These are phyloP conservation scores for Scleropages formosus DNA, from an alignment of 2,797 vertebrate species.

Conservation along the genomic window DNA sequence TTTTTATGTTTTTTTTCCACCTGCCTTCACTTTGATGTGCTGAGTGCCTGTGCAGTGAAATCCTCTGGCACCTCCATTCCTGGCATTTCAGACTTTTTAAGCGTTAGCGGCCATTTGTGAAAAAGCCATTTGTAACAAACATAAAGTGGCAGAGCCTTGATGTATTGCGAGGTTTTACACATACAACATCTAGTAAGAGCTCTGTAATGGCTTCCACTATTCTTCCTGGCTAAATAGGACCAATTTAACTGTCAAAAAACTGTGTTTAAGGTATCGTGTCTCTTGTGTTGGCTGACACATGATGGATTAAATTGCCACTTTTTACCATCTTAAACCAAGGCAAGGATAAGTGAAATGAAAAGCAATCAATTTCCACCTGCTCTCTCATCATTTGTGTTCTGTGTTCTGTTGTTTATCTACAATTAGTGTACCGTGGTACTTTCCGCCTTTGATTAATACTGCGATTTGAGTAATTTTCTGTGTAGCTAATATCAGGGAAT, in stretches of 20 bases:
- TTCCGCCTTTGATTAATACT: slow-evolving; percentile 33
- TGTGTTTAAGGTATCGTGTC: slow-evolving; percentile 60
- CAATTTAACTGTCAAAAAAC: slow-evolving; percentile 56
- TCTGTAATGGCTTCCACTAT: slow-evolving; percentile 56
- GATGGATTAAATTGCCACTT: slow-evolving; percentile 51
- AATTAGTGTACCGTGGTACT: slow-evolving; percentile 14
- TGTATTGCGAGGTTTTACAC: slow-evolving; percentile 51
- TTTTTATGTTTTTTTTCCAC: slow-evolving; percentile 7
- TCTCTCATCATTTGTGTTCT: slow-evolving; percentile 19
- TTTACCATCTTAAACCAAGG: slow-evolving; percentile 42
- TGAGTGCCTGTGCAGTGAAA: slow-evolving; percentile 29
- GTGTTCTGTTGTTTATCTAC: neutral
- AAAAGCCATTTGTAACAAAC: slow-evolving; percentile 56
- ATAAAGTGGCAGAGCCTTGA: slow-evolving; percentile 53
- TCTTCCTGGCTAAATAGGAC: slow-evolving; percentile 53
- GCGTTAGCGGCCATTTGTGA: slow-evolving; percentile 45
- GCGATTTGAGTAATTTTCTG: slow-evolving; percentile 35
- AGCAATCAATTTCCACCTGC: slow-evolving; percentile 39
- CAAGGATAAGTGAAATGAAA: slow-evolving; percentile 41
- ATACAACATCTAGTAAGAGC: slow-evolving; percentile 57
- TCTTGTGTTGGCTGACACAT: slow-evolving; percentile 46
- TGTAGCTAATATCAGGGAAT: neutral
- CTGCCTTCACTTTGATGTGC: slow-evolving; percentile 4
- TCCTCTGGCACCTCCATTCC: slow-evolving; percentile 29
- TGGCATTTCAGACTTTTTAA: slow-evolving; percentile 47